phyloP scores from a whole-genome alignment of 2,888 invertebrate species.

The Thecocarcelia acutangulata region DNA sequence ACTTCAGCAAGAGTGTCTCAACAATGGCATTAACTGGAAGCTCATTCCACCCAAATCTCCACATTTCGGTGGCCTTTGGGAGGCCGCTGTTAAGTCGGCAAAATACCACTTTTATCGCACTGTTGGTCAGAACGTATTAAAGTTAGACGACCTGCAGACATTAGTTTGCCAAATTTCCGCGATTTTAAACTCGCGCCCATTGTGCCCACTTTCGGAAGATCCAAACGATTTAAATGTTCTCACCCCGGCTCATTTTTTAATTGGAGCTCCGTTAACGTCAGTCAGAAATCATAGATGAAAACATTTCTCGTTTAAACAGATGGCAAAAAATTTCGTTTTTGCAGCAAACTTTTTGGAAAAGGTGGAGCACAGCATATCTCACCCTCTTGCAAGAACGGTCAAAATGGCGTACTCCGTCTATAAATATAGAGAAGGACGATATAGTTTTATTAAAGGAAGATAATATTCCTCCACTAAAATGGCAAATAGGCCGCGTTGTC shows the following conservation, averaged over 20 bases:
- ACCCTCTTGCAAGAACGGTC: slow-evolving; percentile 52
- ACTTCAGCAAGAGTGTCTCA: not conserved
- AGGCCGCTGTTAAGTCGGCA: slow-evolving; percentile 3
- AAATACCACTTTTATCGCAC: not conserved
- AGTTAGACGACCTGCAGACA: not conserved
- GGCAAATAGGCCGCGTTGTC: not conserved
- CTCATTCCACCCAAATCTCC: slow-evolving; percentile 1
- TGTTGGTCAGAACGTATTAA: not conserved
- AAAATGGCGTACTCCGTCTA: too few species aligned
- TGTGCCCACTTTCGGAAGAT: not conserved
- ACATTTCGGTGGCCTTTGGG: slow-evolving; percentile 22
- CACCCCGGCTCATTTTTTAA: slow-evolving; percentile 49
- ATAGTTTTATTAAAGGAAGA: not conserved
- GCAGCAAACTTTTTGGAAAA: slow-evolving; percentile 64
- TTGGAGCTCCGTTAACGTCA: slow-evolving; percentile 29
- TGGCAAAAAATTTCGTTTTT: slow-evolving; percentile 63
- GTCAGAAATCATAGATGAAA: not conserved
- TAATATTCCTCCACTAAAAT: not conserved
- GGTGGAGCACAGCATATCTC: slow-evolving; percentile 51
- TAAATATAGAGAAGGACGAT: not conserved
- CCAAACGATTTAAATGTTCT: slow-evolving; percentile 52
- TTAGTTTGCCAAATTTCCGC: slow-evolving; percentile 1
- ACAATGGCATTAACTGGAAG: not conserved
- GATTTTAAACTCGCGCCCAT: slow-evolving; percentile 24
- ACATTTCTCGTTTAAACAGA: slow-evolving; percentile 25